Conservation (phyloP, 2,888 invertebrate genomes). For the Choristoneura rosaceana region DNA sequence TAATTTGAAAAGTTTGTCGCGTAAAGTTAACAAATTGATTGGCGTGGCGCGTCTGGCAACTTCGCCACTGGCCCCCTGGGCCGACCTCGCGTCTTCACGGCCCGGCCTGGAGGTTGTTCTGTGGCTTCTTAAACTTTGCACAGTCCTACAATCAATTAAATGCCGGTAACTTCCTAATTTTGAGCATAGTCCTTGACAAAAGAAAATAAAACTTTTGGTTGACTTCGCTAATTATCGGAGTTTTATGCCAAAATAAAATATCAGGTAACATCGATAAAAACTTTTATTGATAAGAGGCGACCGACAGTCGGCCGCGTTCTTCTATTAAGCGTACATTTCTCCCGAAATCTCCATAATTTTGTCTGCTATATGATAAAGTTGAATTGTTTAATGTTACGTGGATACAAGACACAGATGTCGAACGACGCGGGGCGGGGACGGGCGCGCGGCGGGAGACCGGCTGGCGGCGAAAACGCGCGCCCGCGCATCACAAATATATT, state of each 20-base stretch:
- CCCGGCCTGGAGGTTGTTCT: slow-evolving; percentile 17
- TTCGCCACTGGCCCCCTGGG: slow-evolving; percentile 16
- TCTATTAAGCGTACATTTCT: slow-evolving; percentile 84
- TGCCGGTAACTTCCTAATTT: slow-evolving; percentile 25
- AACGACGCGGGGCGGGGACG: slow-evolving; percentile 74
- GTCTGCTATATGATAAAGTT: slow-evolving; percentile 77
- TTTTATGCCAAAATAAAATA: slow-evolving; percentile 57
- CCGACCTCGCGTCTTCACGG: slow-evolving; percentile 2
- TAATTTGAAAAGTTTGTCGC: slow-evolving; percentile 67
- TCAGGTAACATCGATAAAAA: slow-evolving; percentile 83
- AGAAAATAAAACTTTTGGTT: not conserved
- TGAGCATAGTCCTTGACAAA: slow-evolving; percentile 3
- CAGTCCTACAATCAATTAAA: slow-evolving; percentile 32
- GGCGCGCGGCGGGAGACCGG: slow-evolving; percentile 68
- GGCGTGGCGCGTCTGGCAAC: slow-evolving; percentile 57
- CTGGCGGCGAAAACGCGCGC: slow-evolving; percentile 75
- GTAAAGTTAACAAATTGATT: slow-evolving; percentile 63
- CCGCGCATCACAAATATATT: slow-evolving; percentile 78
- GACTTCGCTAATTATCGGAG: not conserved
- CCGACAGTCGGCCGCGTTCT: slow-evolving; percentile 70
- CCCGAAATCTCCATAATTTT: slow-evolving; percentile 73
- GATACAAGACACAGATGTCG: slow-evolving; percentile 78
- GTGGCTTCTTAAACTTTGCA: slow-evolving; percentile 32
- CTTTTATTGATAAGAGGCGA: slow-evolving; percentile 82
- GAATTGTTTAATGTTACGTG: slow-evolving; percentile 74